phyloP scores from a whole-genome alignment of 2,888 invertebrate species.

The Noctuana brunneofusca region DNA sequence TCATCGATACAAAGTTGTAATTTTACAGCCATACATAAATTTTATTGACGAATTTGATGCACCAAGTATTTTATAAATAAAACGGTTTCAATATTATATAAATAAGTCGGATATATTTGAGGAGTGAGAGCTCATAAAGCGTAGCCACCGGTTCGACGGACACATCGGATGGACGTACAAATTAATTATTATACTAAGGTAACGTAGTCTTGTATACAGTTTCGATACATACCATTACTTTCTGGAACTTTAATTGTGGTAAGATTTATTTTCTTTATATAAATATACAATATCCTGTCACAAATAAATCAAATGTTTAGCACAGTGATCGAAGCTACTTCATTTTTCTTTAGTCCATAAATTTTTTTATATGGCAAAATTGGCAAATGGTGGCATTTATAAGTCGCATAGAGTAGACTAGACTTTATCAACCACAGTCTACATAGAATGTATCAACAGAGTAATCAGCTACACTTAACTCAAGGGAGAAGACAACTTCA shows the following conservation, averaged over 20 bases:
- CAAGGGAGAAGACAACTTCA: no score
- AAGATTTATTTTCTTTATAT: constrained; percentile 44
- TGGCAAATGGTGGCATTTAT: constrained; percentile 39
- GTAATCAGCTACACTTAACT: no score
- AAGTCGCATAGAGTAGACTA: no score
- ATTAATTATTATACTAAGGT: constrained; percentile 8
- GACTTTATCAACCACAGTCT: no score
- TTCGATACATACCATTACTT: constrained; percentile 62
- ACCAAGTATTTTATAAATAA: not conserved
- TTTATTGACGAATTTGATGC: not conserved
- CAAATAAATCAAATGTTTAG: constrained; percentile 48
- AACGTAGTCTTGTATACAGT: constrained; percentile 1
- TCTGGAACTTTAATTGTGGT: constrained; percentile 43
- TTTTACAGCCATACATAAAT: constrained; percentile 9
- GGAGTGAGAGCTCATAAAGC: constrained; percentile 40
- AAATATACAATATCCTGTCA: constrained; percentile 47
- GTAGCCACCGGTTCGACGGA: constrained; percentile 63
- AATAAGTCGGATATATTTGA: not conserved
- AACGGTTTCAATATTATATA: not conserved
- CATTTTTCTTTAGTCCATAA: constrained; percentile 50
- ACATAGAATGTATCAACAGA: no score
- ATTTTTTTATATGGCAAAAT: constrained; percentile 41
- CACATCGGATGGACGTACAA: constrained; percentile 13
- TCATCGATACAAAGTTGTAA: constrained; percentile 1
- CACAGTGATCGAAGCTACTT: constrained; percentile 43